Evolutionary conservation across 2,797 vertebrate species (phyloP).

Genomic region (Lepus townsendii): DNA sequence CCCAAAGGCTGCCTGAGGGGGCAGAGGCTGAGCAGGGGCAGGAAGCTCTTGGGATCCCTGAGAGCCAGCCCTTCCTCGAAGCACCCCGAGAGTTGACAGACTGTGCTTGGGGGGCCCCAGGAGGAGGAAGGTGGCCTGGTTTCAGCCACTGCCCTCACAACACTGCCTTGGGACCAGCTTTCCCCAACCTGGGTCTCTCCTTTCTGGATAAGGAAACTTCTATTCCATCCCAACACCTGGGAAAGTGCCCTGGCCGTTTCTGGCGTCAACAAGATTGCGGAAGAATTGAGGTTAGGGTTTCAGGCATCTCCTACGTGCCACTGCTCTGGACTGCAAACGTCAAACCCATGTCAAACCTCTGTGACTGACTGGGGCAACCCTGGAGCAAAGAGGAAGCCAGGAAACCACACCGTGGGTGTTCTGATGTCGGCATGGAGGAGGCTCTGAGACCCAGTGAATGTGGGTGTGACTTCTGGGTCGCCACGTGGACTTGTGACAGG

Average conservation of each 20-base stretch:
- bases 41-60: neutral
- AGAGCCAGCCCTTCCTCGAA: neutral
- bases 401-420: neutral
- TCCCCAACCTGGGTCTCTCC: neutral
- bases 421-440: neutral
- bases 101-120: neutral
- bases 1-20: neutral
- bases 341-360: neutral
- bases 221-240: neutral
- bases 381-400: no score
- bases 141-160: neutral
- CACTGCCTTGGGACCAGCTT: neutral
- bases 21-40: no score
- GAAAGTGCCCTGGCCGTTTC: neutral
- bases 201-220: neutral
- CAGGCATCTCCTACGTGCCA: no score
- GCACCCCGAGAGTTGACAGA: accelerated
- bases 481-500: neutral
- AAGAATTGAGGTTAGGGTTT: neutral
- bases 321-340: neutral
- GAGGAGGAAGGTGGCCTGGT: neutral
- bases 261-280: neutral
- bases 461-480: neutral
- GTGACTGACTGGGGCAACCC: neutral
- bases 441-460: neutral